Evolutionary conservation across 2,113 vertebrate genomes (phyloP), one percentile per base, ranked within the genome.

Genomic region (Pachycephala philippinensis): DNA sequence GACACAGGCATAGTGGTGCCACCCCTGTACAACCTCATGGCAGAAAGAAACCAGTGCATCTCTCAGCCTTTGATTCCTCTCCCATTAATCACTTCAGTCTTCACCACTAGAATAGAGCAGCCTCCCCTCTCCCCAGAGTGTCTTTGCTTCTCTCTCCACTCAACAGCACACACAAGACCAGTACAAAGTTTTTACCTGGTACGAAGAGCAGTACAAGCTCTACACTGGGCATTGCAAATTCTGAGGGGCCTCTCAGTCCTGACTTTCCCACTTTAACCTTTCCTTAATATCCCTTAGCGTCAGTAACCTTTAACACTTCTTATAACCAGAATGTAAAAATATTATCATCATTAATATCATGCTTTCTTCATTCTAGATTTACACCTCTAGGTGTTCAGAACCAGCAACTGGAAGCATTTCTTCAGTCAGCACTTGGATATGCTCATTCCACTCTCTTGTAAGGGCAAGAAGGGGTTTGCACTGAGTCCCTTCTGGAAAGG

Each of bases 361-460:
- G 19, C 18, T 52, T 27, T 52, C 17, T 37, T 63, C 40, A 19
- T 64, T 44, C 61, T 63, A 20, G 28, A 49, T 57, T 92, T 59
- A 63, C 24, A 44, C 11, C 15, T 79, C 61, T 26, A 37, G 11
- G 57, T 23, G 31, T 35, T 80, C 47, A 80, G 42, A 47, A n/a
- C 14, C 12, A 78, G 45, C 24, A 64, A 30, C 6, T 64, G 21
- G 54, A 86, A 75, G 11, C 33, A 35, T 37, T 84, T 57, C 27
- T 75, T 61, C 53, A 71, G 52, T 37, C 20, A 84, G 57, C 37
- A 57, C 56, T 23, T 61, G 31, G 37, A 84, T 20, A 40, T 2
- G 3, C 42, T 68, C 37, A 35, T 71, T 63, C n/a, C 3, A 0
- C 35, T 66, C n/a, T 44, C 6, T 1, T 13, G 4, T 1, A 40